A percentile compares a stretch with the other conserved stretches of the same genome.
phyloP scores from a whole-genome alignment of 2,797 vertebrate species.

The Otolemur crassicaudatus region DNA sequence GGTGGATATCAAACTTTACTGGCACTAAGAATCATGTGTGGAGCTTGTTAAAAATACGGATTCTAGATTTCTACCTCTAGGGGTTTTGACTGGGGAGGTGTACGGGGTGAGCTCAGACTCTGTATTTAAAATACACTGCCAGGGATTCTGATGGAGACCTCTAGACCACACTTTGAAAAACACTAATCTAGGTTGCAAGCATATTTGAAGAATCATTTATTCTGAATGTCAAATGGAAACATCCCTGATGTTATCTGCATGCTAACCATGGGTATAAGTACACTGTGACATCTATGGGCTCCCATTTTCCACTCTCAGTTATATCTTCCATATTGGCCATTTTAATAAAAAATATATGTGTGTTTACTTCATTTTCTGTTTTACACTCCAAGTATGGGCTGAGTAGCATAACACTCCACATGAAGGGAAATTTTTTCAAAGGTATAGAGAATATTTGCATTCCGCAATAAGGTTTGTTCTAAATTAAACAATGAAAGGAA shows the following conservation, averaged over 20 bases:
- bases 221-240: slow-evolving; percentile 26
- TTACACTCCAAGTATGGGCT: slow-evolving; percentile 40
- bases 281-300: not conserved
- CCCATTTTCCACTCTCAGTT: not conserved
- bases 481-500: slow-evolving; percentile 54
- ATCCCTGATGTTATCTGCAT: not conserved
- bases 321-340: slow-evolving; percentile 10
- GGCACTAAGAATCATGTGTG: not conserved
- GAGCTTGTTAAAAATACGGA: slow-evolving; percentile 18
- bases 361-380: slow-evolving; percentile 49
- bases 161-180: slow-evolving; percentile 8
- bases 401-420: slow-evolving; percentile 45
- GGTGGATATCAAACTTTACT: not conserved
- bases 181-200: not conserved
- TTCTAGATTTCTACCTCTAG: not conserved
- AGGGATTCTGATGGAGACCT: not conserved
- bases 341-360: slow-evolving; percentile 52
- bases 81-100: not conserved
- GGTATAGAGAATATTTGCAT: slow-evolving; percentile 47
- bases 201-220: slow-evolving; percentile 14
- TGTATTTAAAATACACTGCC: slow-evolving; percentile 19
- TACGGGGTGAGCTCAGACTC: not conserved
- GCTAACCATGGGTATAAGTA: not conserved
- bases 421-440: slow-evolving; percentile 49
- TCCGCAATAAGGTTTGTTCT: slow-evolving; percentile 16